Evolutionary conservation across 2,888 invertebrate genomes (phyloP).

Genomic region (Epinotia brunnichana): DNA sequence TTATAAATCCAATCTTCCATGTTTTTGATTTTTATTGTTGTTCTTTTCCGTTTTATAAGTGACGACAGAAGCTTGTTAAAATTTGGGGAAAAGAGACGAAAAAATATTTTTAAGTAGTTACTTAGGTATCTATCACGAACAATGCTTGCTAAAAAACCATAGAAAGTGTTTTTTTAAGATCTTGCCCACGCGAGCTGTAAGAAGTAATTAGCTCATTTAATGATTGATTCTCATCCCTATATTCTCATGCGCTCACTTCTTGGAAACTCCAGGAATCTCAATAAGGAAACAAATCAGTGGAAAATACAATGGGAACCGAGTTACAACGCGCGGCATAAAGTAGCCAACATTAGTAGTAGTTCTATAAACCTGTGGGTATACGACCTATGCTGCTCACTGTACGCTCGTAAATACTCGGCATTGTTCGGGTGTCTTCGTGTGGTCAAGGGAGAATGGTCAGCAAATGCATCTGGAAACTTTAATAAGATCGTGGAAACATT

Average conservation of each 20-base stretch:
- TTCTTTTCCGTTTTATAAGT: not conserved
- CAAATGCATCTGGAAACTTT: conserved; percentile 17
- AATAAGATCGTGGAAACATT: too few relatives aligned
- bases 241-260: conserved; percentile 12
- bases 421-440: conserved; percentile 51
- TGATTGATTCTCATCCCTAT: too few relatives aligned
- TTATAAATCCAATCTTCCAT: not conserved
- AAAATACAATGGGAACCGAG: conserved; percentile 26
- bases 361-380: conserved; percentile 54
- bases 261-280: conserved; percentile 15
- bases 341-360: conserved; percentile 52
- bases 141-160: too few relatives aligned
- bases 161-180: too few relatives aligned
- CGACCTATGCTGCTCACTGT: conserved; percentile 53
- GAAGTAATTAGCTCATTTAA: too few relatives aligned
- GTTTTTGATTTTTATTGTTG: too few relatives aligned
- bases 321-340: conserved; percentile 40
- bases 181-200: too few relatives aligned
- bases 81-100: too few relatives aligned
- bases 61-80: too few relatives aligned
- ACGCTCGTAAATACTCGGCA: conserved; percentile 56
- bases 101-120: too few relatives aligned
- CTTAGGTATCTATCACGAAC: too few relatives aligned
- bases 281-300: conserved; percentile 33
- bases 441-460: conserved; percentile 46